A percentile compares a stretch with the other conserved stretches of the same genome.
These are phyloP conservation scores for Prosopocoilus inquinatus DNA, from an alignment of 2,888 invertebrate species.

Conservation along the genomic window DNA sequence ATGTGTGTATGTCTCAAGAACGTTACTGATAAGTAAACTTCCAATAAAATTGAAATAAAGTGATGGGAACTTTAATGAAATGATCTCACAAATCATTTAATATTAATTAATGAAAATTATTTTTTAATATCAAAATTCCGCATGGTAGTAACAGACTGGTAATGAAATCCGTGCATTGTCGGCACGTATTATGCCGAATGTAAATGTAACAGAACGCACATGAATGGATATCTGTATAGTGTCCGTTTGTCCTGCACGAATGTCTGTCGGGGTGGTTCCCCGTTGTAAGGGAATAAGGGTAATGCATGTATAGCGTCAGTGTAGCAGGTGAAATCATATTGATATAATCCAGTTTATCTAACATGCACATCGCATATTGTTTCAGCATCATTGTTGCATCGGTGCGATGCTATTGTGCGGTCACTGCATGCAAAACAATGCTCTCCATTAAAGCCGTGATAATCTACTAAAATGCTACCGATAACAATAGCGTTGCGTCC, in stretches of 20 bases:
- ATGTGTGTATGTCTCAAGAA: too few species aligned
- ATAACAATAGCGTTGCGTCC: background rate
- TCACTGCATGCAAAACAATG: slow-evolving; percentile 35
- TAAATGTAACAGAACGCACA: slow-evolving; percentile 10
- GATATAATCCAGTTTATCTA: slow-evolving; percentile 42
- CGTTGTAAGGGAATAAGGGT: background rate
- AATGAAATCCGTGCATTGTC: slow-evolving; percentile 9
- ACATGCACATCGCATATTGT: slow-evolving; percentile 41
- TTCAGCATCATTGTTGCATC: slow-evolving; percentile 31
- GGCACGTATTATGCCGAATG: slow-evolving; percentile 18
- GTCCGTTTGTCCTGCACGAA: slow-evolving; percentile 1
- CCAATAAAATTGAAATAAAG: too few species aligned
- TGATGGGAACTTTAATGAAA: too few species aligned
- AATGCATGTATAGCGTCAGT: background rate
- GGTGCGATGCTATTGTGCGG: slow-evolving; percentile 32
- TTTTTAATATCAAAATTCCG: too few species aligned
- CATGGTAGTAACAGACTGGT: too few species aligned
- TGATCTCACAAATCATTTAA: too few species aligned
- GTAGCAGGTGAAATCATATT: slow-evolving; percentile 24
- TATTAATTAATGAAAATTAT: too few species aligned
- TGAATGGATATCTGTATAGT: slow-evolving; percentile 11
- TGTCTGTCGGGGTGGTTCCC: background rate
- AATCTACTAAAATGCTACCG: slow-evolving; percentile 25
- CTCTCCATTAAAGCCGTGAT: slow-evolving; percentile 37
- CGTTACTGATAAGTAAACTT: too few species aligned